Evolutionary conservation across 2,888 invertebrate species (phyloP).

Genomic region (Entomobrya proxima): DNA sequence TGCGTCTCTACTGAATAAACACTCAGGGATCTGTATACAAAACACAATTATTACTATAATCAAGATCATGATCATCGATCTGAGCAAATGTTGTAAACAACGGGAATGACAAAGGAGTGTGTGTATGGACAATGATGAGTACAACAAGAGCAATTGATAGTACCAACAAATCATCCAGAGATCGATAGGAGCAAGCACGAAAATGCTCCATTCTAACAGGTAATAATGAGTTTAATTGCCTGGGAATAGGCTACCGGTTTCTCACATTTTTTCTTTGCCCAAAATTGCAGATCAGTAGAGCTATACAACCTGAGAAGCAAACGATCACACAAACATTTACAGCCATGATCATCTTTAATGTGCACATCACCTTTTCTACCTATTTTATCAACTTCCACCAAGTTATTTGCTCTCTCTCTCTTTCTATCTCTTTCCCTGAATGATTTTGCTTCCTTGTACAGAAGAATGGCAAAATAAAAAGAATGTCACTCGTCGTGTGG

Average conservation of each 20-base stretch:
- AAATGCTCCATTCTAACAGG: neutral
- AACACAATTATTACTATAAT: neutral
- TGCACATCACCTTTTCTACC: neutral
- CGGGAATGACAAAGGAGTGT: conserved; percentile 58
- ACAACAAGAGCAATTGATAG: neutral
- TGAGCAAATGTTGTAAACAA: conserved; percentile 57
- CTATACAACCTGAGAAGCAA: conserved; percentile 4
- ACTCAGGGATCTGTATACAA: neutral
- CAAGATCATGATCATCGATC: conserved; percentile 29
- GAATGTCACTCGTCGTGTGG: neutral
- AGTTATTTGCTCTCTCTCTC: neutral
- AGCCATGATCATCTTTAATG: neutral
- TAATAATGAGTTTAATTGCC: conserved; percentile 51
- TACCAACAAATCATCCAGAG: conserved; percentile 54
- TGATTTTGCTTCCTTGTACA: neutral
- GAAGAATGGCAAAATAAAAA: neutral
- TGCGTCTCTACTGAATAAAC: neutral
- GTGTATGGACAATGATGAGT: conserved; percentile 42
- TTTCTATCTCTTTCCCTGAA: too few relatives aligned
- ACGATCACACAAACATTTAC: conserved; percentile 3
- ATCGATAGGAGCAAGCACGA: neutral
- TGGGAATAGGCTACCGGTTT: conserved; percentile 65
- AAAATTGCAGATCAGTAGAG: conserved; percentile 4
- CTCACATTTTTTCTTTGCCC: conserved; percentile 52
- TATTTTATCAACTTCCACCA: neutral